Evolutionary conservation across 1,140 invertebrate genomes (phyloP), one percentile per base, ranked within the genome.

Genomic region (Pteromalus puparum): DNA sequence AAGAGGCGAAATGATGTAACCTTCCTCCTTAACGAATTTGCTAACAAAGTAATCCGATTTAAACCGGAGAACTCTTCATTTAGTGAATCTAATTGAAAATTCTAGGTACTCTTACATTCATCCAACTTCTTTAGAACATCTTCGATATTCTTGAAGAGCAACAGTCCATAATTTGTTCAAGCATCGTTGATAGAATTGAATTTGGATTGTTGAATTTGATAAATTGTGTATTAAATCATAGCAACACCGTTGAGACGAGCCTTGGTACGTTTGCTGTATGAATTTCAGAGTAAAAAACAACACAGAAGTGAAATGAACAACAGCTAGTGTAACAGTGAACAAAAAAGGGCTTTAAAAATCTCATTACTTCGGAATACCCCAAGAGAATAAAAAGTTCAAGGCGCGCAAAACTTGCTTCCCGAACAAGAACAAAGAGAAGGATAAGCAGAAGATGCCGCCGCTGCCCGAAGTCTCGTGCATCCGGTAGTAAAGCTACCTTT

Each of bases 401-500:
- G 30, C 73, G 30, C 73, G 15, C 18, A 38, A 38, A 74, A 74
- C 34, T 38, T 34, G 21, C 12, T 74, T 38, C 34, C 13, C 26
- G 34, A 46, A 38, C 12, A 15, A 42, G 21, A 68, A 48, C 26
- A 70, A 68, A 38, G 72, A 81, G n/a, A 70, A 48, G 21, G 24
- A 65, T 21, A 73, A 34, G 67, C 28, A 78, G 24, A 61, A 61
- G 53, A 61, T 61, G 53, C 53, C 53, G 18, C 26, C 4, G 30
- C n/a, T n/a, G n/a, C 38, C 9, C 34, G 21, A 42, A 78, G 82
- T 53, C 74, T 38, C 53, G 42, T 28, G 42, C 75, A 83, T 83
- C 75, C 75, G 82, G 82, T 68, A 76, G 67, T 83, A 83, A 83
- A 83, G 78, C 9, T 46, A 30, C 72, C 70, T 82, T 74, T 68